Conservation (phyloP, 2,888 invertebrate species). For the Chalcis sispes region DNA sequence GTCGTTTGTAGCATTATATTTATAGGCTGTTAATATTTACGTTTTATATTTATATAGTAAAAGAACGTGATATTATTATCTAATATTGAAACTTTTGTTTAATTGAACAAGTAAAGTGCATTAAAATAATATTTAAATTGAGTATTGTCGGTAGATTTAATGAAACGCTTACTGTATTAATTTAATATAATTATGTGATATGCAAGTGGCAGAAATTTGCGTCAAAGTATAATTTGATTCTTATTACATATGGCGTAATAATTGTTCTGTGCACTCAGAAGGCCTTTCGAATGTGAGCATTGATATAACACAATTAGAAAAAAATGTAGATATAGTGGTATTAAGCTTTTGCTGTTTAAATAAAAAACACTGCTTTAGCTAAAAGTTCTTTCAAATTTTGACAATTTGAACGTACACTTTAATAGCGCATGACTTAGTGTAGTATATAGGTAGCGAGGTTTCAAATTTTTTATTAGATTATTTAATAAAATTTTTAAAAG, state of each 20-base stretch:
- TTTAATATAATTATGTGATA: constrained; percentile 41
- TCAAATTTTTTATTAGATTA: constrained; percentile 16
- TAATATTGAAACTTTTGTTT: constrained; percentile 8
- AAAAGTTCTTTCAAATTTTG: constrained; percentile 21
- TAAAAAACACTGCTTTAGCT: constrained; percentile 38
- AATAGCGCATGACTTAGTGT: constrained; percentile 42
- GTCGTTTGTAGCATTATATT: constrained; percentile 57
- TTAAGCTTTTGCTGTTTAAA: constrained; percentile 35
- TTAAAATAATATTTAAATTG: constrained; percentile 23
- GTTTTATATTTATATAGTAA: constrained; percentile 26
- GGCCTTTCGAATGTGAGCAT: constrained; percentile 74
- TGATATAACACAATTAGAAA: constrained; percentile 69
- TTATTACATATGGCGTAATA: constrained; percentile 68
- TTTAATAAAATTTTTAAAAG: constrained; percentile 5
- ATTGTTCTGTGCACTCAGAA: constrained; percentile 71
- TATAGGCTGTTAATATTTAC: too few relatives aligned
- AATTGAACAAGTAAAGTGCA: constrained; percentile 19
- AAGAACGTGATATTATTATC: constrained; percentile 8
- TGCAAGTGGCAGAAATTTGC: constrained; percentile 67
- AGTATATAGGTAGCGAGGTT: constrained; percentile 27
- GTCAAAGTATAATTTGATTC: constrained; percentile 60
- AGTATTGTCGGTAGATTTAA: constrained; percentile 39
- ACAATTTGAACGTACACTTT: constrained; percentile 33
- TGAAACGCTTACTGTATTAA: constrained; percentile 45
- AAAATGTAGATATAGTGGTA: constrained; percentile 62